Evolutionary conservation across 2,797 vertebrate genomes (phyloP), one percentile per base, ranked within the genome.

Genomic region (Limnodromus scolopaceus): DNA sequence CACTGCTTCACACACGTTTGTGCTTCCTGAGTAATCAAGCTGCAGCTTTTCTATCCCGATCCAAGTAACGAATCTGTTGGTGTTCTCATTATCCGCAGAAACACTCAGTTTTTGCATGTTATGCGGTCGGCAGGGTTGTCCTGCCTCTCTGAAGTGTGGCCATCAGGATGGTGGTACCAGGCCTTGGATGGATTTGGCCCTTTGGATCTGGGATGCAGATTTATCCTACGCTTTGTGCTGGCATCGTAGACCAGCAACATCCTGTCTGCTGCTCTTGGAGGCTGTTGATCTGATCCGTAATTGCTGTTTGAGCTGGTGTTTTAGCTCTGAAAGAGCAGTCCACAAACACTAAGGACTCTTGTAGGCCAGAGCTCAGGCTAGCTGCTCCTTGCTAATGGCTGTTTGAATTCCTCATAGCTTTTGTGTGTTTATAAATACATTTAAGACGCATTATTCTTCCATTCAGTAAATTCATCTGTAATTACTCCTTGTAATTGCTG

Each of bases 401-500:
- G 53, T 92, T 64, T 43, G 84, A 89, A 89, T 93, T 72, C 86
- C 81, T 93, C 49, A 2, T 70, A 74, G 84, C 58, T 92, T 91
- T 94, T 86, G 57, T 72, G 86, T 86, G 36, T 95, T 96, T 96
- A 86, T 92, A 86, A 94, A 92, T 92, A 94, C 70, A 80, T 96
- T 95, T 92, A 96, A 89, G 92, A 48, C 7, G 4, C 38, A 69
- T 96, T 96, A 93, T 91, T 92, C 55, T 90, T 89, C 69, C 32
- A 80, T 91, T 97, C 95, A 85, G 82, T 57, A 92, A 85, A 95
- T 53, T 30, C 53, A 61, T 83, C 76, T 86, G 81, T 95, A 97
- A 96, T 96, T 96, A 95, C 91, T 94, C 64, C 79, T 54, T 9
- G 8, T 96, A 95, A 96, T 95, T 96, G 79, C 84, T 92, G 92